Percentiles rank a stretch among this genome's conserved stretches.
Evolutionary conservation across 2,888 invertebrate genomes (phyloP).

Genomic region (Creontiades dilutus): DNA sequence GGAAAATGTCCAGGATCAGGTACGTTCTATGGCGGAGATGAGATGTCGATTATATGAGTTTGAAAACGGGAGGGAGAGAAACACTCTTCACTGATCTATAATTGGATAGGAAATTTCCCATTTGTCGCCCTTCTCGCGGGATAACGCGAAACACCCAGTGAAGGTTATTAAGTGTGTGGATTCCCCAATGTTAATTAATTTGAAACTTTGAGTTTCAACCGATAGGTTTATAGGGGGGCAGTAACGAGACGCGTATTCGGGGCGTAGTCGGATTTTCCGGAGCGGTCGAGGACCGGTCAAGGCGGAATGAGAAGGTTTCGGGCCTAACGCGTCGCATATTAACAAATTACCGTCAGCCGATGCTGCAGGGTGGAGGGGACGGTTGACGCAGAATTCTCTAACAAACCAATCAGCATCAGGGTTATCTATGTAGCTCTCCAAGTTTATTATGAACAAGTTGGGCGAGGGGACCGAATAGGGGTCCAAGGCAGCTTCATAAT

Average conservation of each 20-base stretch:
- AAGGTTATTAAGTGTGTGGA: slow-evolving; percentile 54
- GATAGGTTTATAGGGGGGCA: not conserved
- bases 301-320: slow-evolving; percentile 8
- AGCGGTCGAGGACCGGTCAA: not conserved
- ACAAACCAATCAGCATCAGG: slow-evolving; percentile 53
- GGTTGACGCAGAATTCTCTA: slow-evolving; percentile 49
- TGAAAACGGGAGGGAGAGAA: not conserved
- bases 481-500: not conserved
- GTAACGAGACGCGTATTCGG: not conserved
- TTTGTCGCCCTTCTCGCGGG: slow-evolving; percentile 34
- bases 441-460: slow-evolving; percentile 1
- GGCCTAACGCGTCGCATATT: slow-evolving; percentile 39
- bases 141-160: not conserved
- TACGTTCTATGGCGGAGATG: slow-evolving; percentile 30
- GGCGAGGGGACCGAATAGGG: not conserved
- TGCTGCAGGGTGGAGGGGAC: not conserved
- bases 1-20: slow-evolving; percentile 27
- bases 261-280: not conserved
- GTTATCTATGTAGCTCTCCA: not conserved
- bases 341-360: slow-evolving; percentile 28
- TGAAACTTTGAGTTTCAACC: slow-evolving; percentile 10
- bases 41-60: slow-evolving; percentile 39
- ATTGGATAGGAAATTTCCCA: slow-evolving; percentile 72
- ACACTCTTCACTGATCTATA: slow-evolving; percentile 48
- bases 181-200: slow-evolving; percentile 66